These are phyloP conservation scores for Chrysina gloriosa DNA, from an alignment of 2,888 invertebrate species.

Conservation along the genomic window DNA sequence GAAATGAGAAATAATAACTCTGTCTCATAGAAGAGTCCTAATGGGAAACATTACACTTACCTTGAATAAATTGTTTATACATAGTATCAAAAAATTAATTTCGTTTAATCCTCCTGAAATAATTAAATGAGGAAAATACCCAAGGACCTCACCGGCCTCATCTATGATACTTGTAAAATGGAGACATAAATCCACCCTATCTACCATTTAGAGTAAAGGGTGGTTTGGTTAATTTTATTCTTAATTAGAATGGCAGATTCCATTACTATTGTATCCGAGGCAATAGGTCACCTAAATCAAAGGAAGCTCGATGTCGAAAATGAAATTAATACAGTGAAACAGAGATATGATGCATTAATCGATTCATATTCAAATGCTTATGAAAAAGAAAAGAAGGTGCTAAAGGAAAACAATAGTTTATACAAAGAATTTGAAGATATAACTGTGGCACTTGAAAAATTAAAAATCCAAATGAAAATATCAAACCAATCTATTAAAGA, in stretches of 20 bases:
- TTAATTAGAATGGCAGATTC: conserved; percentile 2
- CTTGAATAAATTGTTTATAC: no score
- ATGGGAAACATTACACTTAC: no score
- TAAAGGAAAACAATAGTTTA: background rate
- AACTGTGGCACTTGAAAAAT: background rate
- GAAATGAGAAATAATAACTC: no score
- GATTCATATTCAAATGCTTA: background rate
- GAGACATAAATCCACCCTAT: no score
- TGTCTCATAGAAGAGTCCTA: no score
- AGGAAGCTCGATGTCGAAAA: background rate
- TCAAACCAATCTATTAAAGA: background rate
- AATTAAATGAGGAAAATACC: no score
- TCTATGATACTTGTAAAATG: no score
- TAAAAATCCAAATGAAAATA: background rate
- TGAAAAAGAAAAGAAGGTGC: background rate
- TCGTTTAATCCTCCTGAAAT: no score
- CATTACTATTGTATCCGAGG: background rate
- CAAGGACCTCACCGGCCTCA: no score
- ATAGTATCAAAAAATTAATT: no score
- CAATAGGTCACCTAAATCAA: conserved; percentile 2
- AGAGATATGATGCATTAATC: conserved; percentile 5
- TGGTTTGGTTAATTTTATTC: background rate
- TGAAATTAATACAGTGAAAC: background rate
- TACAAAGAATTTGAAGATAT: conserved; percentile 4
- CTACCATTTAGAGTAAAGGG: no score